Percentiles rank a stretch among this genome's conserved stretches.
Conservation (phyloP, 1,140 invertebrate species). For the Brachionus plicatilis region DNA sequence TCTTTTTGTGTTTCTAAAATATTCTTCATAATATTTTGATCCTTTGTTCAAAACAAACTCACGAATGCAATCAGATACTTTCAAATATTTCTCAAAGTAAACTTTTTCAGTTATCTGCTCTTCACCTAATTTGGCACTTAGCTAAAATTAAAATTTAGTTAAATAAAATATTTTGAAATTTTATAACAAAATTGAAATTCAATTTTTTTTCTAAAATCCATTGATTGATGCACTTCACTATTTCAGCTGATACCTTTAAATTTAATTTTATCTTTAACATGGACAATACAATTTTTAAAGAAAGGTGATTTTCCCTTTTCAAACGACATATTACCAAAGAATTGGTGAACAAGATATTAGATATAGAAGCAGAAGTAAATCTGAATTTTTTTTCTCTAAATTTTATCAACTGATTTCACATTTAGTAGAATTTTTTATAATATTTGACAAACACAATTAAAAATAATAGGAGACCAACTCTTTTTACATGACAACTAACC, state of each 20-base stretch:
- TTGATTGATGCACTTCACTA: neutral
- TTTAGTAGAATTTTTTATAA: neutral
- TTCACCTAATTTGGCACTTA: neutral
- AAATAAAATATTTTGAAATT: neutral
- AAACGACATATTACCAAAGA: neutral
- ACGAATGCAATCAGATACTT: neutral
- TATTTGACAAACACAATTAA: neutral
- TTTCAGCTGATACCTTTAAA: neutral
- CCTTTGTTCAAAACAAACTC: neutral
- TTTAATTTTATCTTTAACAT: neutral
- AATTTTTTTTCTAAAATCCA: neutral
- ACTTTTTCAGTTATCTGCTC: neutral
- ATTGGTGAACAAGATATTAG: neutral
- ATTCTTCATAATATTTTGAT: neutral
- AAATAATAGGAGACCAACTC: neutral
- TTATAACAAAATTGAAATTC: neutral
- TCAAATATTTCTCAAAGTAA: neutral
- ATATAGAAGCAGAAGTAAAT: no score
- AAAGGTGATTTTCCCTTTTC: neutral
- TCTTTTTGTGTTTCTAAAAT: neutral
- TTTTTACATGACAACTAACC: neutral
- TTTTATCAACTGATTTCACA: neutral
- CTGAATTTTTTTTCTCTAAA: neutral
- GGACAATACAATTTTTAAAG: neutral
- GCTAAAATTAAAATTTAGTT: neutral